Evolutionary conservation across 2,113 vertebrate genomes (phyloP).

Genomic region (Tauraco erythrolophus): DNA sequence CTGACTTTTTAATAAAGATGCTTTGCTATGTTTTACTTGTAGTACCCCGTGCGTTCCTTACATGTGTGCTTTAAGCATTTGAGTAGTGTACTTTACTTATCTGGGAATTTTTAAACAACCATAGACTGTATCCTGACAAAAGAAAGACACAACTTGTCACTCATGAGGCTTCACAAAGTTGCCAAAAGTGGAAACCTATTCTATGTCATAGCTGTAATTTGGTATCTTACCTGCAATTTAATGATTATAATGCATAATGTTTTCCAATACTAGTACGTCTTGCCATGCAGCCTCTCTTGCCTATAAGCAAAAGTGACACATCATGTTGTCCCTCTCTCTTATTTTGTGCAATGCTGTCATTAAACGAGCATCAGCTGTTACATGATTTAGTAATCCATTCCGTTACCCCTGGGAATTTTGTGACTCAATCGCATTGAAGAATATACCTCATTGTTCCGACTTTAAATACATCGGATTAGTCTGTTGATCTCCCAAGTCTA

Average conservation of each 20-base stretch:
- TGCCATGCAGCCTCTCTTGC: neutral
- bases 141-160: neutral
- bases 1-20: neutral
- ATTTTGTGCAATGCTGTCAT: neutral
- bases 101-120: neutral
- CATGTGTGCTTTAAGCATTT: neutral
- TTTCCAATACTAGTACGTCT: neutral
- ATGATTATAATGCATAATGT: neutral
- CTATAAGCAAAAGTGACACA: neutral
- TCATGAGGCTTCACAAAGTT: neutral
- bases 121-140: neutral
- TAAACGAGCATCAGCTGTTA: neutral
- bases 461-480: neutral
- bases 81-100: neutral
- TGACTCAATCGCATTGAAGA: neutral
- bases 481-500: neutral
- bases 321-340: neutral
- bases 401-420: neutral
- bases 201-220: neutral
- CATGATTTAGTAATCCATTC: neutral
- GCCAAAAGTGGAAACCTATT: neutral
- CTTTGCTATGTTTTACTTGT: neutral
- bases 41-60: neutral
- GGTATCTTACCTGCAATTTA: neutral
- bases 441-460: neutral